Conservation (phyloP, 2,113 vertebrate genomes). For the Cyphomyrus plagiostoma region DNA sequence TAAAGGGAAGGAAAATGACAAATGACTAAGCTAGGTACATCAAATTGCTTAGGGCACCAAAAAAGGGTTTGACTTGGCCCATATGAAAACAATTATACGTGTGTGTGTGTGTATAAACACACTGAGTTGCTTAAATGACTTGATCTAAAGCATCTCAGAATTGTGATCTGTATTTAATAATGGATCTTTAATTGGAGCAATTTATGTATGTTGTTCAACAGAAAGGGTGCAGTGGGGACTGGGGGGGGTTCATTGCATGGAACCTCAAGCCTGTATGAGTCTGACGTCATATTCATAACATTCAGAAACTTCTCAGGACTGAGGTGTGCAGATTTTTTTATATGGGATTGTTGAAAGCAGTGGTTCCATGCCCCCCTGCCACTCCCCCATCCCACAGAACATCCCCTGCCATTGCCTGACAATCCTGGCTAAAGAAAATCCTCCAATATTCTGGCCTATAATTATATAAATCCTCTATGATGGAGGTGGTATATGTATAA, state of each 20-base stretch:
- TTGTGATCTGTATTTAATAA: background rate
- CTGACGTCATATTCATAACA: background rate
- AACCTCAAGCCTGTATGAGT: background rate
- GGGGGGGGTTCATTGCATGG: background rate
- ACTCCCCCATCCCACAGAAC: background rate
- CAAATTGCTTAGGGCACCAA: no score
- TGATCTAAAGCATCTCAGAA: background rate
- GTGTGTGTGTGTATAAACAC: background rate
- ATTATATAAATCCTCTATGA: background rate
- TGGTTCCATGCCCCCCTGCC: background rate
- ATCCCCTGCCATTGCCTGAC: background rate
- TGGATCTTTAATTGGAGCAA: background rate
- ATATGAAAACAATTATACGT: no score
- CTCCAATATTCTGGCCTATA: background rate
- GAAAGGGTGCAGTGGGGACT: background rate
- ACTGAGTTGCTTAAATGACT: background rate
- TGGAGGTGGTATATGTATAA: background rate
- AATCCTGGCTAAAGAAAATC: background rate
- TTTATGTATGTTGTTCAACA: background rate
- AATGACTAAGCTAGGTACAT: background rate
- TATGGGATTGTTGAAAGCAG: background rate
- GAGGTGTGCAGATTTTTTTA: background rate
- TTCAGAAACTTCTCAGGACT: background rate
- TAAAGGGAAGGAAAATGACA: background rate
- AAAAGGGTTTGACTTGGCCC: no score